Evolutionary conservation across 2,113 vertebrate species (phyloP).

Genomic region (Neotragus pygmaeus): DNA sequence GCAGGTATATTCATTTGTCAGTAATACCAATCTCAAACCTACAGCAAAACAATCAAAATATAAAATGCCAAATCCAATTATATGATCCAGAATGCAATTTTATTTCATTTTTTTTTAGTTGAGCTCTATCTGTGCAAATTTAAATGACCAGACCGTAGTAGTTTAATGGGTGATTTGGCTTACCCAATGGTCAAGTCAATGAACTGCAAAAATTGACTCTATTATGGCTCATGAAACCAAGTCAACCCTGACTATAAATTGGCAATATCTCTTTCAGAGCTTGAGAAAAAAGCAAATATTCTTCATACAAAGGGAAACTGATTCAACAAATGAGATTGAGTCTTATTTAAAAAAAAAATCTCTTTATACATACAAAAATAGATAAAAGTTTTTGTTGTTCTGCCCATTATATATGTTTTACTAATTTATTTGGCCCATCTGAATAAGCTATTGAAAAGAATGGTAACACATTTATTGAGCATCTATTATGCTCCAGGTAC

Average conservation of each 20-base stretch:
- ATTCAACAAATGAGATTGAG: neutral
- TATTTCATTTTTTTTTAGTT: slow-evolving; percentile 35
- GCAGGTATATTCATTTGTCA: neutral
- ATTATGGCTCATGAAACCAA: slow-evolving; percentile 53
- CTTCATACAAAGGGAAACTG: neutral
- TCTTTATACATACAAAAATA: neutral
- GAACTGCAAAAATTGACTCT: slow-evolving; percentile 47
- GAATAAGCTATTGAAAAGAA: neutral
- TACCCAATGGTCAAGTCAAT: slow-evolving; percentile 37
- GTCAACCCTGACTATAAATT: slow-evolving; percentile 37
- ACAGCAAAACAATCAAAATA: slow-evolving; percentile 33
- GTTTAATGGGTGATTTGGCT: slow-evolving; percentile 62
- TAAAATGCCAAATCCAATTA: slow-evolving; percentile 50
- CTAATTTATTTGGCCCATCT: neutral
- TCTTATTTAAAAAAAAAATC: slow-evolving; percentile 11
- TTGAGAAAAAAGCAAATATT: slow-evolving; percentile 9
- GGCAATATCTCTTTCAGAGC: slow-evolving; percentile 16
- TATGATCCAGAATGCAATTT: slow-evolving; percentile 34
- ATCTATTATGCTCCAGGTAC: neutral
- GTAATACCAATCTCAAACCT: slow-evolving; percentile 34
- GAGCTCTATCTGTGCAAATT: slow-evolving; percentile 20
- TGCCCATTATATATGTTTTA: neutral
- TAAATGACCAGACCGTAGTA: slow-evolving; percentile 46
- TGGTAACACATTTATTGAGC: neutral
- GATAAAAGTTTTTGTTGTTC: neutral